Base-by-base conservation (phyloP, 2,888 invertebrate species). In the Polylopha cassiicola region DNA sequence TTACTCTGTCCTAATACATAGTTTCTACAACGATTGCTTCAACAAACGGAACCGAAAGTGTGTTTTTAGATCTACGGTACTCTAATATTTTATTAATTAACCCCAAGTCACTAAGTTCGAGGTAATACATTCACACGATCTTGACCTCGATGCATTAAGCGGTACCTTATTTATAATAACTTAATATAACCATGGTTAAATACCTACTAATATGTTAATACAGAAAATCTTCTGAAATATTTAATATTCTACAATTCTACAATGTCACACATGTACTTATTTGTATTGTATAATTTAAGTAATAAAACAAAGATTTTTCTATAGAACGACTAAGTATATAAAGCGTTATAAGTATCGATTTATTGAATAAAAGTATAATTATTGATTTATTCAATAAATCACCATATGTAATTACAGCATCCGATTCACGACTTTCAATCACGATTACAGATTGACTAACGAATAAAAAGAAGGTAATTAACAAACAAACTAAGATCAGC, bases 391-490 rank as follows among this genome's bases (percentile, higher is more conserved):
- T n/a, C n/a, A n/a, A n/a, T n/a, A n/a, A n/a, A n/a, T n/a, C n/a
- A n/a, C n/a, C n/a, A n/a, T n/a, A n/a, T 18, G 9, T 30, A 10
- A 30, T 18, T 21, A 10, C 5, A 34, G 18, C 14, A 10, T 11
- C 8, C 18, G 16, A 6, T 14, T 32, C 38, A 38, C 24, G 33
- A 39, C 29, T 33, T 15, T 33, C 13, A 5, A 43, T 39, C 43
- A 43, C 34, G 43, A 43, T 33, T 14, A n/a, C 18, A 6, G 9
- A 14, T 27, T 22, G 30, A 37, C 6, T 14, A 36, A 41, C n/a
- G 31, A 22, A 5, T 32, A 32, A 38, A 39, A 38, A 38, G 18
- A 23, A 15, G 22, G 16, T 38, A 43, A 43, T 43, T 43, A 43
- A 33, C 38, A 43, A 29, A 38, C 28, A 24, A 38, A 39, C 39